Evolutionary conservation across 2,888 invertebrate species (phyloP).

Genomic region (Melanargia galathea): DNA sequence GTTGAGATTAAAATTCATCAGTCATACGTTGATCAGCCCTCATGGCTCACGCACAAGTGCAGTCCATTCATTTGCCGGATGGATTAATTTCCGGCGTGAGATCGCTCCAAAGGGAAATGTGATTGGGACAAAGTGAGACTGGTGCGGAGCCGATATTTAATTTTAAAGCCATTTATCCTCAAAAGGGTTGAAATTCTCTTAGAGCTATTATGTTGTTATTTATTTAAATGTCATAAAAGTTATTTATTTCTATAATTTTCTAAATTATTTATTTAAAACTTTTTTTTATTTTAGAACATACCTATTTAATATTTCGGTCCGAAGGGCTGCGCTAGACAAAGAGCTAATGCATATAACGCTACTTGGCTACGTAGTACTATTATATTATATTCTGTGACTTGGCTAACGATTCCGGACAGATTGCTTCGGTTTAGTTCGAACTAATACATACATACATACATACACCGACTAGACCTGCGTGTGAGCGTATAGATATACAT

Average conservation of each 20-base stretch:
- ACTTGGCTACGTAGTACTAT: too few species aligned
- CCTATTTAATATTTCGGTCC: too few species aligned
- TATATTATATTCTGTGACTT: too few species aligned
- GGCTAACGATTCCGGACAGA: too few species aligned
- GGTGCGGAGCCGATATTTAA: constrained; percentile 63
- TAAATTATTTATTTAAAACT: too few species aligned
- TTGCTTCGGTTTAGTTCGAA: too few species aligned
- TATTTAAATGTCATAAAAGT: constrained; percentile 19
- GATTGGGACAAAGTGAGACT: constrained; percentile 75
- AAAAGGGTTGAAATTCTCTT: constrained; percentile 38
- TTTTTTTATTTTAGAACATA: too few species aligned
- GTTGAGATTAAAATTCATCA: constrained; percentile 54
- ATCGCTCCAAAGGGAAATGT: constrained; percentile 78
- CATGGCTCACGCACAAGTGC: constrained; percentile 77
- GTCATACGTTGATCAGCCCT: constrained; percentile 60
- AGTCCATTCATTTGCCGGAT: constrained; percentile 80
- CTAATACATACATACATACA: too few species aligned
- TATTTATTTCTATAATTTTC: neutral
- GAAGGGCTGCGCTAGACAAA: too few species aligned
- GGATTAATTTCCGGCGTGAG: constrained; percentile 80
- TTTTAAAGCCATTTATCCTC: constrained; percentile 61
- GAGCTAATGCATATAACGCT: too few species aligned
- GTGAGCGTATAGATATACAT: too few species aligned
- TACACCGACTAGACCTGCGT: too few species aligned
- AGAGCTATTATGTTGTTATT: constrained; percentile 19